These are phyloP conservation scores for Phyllopteryx taeniolatus DNA, from an alignment of 2,113 vertebrate species.

Conservation along the genomic window DNA sequence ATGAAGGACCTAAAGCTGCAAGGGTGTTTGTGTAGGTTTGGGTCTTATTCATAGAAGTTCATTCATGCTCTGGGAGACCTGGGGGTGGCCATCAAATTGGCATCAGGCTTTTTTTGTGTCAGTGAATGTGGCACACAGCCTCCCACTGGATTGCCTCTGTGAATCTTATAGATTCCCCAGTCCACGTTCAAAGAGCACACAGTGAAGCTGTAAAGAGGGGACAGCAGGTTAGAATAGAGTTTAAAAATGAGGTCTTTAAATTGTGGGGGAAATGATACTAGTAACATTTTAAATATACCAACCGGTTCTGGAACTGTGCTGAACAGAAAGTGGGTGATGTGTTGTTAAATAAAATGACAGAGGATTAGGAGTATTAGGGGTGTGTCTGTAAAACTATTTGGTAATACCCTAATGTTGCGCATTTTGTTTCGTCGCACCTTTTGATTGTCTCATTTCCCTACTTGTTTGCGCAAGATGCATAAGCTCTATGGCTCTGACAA, in stretches of 20 bases:
- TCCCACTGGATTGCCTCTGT: constrained; percentile 58
- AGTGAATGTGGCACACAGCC: constrained; percentile 55
- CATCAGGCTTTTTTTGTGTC: constrained; percentile 50
- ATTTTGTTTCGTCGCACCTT: constrained; percentile 29
- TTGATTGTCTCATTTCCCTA: constrained; percentile 31
- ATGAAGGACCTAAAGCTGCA: constrained; percentile 57
- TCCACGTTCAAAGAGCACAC: constrained; percentile 39
- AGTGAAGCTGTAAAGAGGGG: constrained; percentile 39
- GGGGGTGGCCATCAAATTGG: constrained; percentile 69
- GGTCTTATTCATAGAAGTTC: constrained; percentile 71
- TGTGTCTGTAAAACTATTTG: constrained; percentile 44
- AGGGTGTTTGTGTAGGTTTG: constrained; percentile 72
- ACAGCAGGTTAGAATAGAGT: constrained; percentile 51
- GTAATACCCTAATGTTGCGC: constrained; percentile 33
- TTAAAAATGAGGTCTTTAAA: constrained; percentile 61
- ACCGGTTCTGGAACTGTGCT: constrained; percentile 34
- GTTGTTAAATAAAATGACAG: constrained; percentile 28
- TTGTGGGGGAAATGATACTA: constrained; percentile 30
- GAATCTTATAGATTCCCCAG: constrained; percentile 54
- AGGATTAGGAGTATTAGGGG: constrained; percentile 42
- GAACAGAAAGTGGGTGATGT: constrained; percentile 30
- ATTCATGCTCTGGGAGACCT: constrained; percentile 74
- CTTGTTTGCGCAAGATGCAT: constrained; percentile 38
- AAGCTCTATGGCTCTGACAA: constrained; percentile 19
- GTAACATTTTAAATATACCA: constrained; percentile 44